Evolutionary conservation across 2,888 invertebrate genomes (phyloP).

Genomic region (Tetragonula carbonaria): DNA sequence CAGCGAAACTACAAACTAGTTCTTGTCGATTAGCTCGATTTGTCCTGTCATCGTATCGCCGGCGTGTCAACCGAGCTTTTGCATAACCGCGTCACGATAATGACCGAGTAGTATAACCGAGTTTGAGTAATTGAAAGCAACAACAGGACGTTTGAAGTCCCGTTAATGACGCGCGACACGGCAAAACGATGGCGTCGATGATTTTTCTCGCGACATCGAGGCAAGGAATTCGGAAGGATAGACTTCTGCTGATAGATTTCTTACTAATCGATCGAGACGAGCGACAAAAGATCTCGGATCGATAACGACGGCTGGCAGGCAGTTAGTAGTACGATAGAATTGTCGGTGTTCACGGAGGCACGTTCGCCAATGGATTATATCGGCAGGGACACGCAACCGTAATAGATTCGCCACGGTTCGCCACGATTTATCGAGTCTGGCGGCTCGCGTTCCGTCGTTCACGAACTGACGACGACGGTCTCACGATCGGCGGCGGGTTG

Average conservation of each 20-base stretch:
- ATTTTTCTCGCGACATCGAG: constrained; percentile 6
- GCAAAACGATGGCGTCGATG: neutral
- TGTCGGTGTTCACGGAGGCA: constrained; percentile 1
- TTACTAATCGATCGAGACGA: neutral
- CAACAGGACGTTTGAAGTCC: neutral
- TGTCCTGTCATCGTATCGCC: neutral
- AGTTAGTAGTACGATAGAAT: constrained; percentile 6
- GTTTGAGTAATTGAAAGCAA: neutral
- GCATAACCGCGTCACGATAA: neutral
- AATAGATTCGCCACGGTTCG: constrained; percentile 67
- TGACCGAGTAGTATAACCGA: neutral
- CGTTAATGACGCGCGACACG: neutral
- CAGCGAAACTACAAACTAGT: no score
- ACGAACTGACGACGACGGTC: constrained; percentile 47
- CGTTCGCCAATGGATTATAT: neutral
- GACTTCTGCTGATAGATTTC: no score
- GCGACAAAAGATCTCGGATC: neutral
- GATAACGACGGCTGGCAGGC: neutral
- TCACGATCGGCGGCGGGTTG: constrained; percentile 25
- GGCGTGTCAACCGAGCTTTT: neutral
- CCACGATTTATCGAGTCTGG: constrained; percentile 34
- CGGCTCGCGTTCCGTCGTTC: constrained; percentile 46
- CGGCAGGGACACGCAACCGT: constrained; percentile 55
- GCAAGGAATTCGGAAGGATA: neutral
- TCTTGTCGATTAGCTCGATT: neutral